These are phyloP conservation scores for Tiliacea aurago DNA, from an alignment of 2,888 invertebrate species.

Conservation along the genomic window DNA sequence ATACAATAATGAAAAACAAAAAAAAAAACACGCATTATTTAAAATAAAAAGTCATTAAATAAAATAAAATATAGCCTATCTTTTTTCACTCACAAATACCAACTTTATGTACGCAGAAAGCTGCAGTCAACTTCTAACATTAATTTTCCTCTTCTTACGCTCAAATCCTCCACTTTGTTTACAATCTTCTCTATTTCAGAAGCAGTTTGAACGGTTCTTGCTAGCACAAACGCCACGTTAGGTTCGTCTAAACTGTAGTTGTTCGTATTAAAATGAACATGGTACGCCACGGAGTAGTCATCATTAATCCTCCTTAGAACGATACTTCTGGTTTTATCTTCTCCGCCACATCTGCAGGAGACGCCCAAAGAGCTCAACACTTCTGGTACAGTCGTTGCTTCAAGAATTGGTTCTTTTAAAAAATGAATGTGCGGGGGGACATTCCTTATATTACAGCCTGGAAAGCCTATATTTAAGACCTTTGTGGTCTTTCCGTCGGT, in stretches of 20 bases:
- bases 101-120: not conserved
- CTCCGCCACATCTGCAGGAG: not conserved
- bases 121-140: not conserved
- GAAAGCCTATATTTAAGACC: not conserved
- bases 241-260: not conserved
- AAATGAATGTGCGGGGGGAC: no score
- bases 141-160: not conserved
- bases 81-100: not conserved
- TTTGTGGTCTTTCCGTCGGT: conserved; percentile 1
- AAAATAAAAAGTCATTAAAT: no score
- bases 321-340: rapidly evolving
- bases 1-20: no score
- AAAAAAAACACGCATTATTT: no score
- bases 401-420: not conserved
- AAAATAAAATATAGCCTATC: no score
- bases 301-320: conserved; percentile 12
- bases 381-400: not conserved
- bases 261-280: not conserved
- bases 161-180: not conserved
- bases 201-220: conserved; percentile 17
- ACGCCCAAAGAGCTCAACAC: not conserved
- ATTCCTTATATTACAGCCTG: not conserved
- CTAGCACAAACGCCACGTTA: not conserved
- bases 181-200: conserved; percentile 16
- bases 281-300: conserved; percentile 8